Evolutionary conservation across 1,140 invertebrate species (phyloP).

Genomic region (Carposina sasakii): DNA sequence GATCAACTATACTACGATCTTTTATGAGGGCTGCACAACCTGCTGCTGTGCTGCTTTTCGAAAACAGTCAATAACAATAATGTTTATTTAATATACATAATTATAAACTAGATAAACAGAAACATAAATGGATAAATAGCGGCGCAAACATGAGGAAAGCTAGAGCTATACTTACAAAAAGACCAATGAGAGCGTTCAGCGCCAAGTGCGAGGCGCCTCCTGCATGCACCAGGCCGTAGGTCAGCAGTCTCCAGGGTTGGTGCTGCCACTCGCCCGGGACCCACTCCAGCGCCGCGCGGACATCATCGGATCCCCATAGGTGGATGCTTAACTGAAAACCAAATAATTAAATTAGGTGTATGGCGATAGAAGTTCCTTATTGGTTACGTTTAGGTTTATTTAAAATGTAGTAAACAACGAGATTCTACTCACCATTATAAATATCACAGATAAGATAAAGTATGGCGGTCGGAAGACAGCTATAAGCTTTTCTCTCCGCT

Average conservation of each 20-base stretch:
- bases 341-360: background rate
- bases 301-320: conserved; percentile 26
- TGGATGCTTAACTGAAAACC: conserved; percentile 38
- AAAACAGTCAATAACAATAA: too few relatives aligned
- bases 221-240: conserved; percentile 55
- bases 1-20: too few relatives aligned
- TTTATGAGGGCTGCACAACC: too few relatives aligned
- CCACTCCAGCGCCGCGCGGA: conserved; percentile 44
- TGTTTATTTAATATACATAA: too few relatives aligned
- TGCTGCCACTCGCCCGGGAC: conserved; percentile 41
- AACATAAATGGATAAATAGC: too few relatives aligned
- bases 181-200: conserved; percentile 49
- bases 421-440: conserved; percentile 54
- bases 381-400: too few relatives aligned
- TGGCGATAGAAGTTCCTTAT: too few relatives aligned
- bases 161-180: conserved; percentile 42
- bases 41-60: too few relatives aligned
- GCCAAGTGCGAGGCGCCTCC: conserved; percentile 40
- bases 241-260: conserved; percentile 52
- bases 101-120: too few relatives aligned
- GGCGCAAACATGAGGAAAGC: background rate
- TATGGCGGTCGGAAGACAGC: conserved; percentile 46
- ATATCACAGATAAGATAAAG: conserved; percentile 54
- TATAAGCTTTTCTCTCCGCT: conserved; percentile 45
- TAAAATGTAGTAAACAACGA: too few relatives aligned